phyloP scores from a whole-genome alignment of 2,888 invertebrate species.

The Meiosimyza decipiens region DNA sequence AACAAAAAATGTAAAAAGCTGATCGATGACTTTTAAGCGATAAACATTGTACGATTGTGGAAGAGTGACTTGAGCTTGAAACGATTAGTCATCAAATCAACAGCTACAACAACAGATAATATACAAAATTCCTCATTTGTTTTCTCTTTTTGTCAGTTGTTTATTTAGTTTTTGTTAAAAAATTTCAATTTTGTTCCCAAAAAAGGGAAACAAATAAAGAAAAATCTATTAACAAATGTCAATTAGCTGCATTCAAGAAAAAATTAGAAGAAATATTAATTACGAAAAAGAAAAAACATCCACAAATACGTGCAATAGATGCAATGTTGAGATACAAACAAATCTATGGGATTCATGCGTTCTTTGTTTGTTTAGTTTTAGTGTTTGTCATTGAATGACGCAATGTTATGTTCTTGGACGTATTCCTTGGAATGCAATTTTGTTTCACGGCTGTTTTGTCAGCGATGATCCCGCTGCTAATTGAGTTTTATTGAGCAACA shows the following conservation, averaged over 20 bases:
- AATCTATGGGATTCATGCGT: background rate
- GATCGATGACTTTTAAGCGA: too few species aligned
- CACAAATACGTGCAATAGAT: slow-evolving; percentile 21
- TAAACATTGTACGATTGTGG: too few species aligned
- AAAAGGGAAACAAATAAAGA: background rate
- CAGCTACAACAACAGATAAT: slow-evolving; percentile 17
- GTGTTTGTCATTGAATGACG: slow-evolving; percentile 17
- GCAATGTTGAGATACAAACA: slow-evolving; percentile 11
- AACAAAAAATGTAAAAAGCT: too few species aligned
- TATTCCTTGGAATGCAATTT: background rate
- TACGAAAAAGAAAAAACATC: background rate
- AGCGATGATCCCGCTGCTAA: slow-evolving; percentile 10
- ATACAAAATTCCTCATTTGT: background rate
- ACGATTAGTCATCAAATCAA: slow-evolving; percentile 30
- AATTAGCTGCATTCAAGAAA: slow-evolving; percentile 31
- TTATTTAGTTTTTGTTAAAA: slow-evolving; percentile 14
- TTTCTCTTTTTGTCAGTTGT: background rate
- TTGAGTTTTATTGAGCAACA: slow-evolving; percentile 24
- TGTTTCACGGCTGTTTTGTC: too few species aligned
- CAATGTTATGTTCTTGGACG: background rate
- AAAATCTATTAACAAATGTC: slow-evolving; percentile 20
- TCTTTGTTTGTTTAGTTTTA: slow-evolving; percentile 3
- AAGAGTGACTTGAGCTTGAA: background rate
- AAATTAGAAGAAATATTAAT: background rate
- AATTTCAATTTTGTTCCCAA: background rate